These are phyloP conservation scores for Didymodactylos carnosus DNA, from an alignment of 2,888 invertebrate species.

Conservation along the genomic window DNA sequence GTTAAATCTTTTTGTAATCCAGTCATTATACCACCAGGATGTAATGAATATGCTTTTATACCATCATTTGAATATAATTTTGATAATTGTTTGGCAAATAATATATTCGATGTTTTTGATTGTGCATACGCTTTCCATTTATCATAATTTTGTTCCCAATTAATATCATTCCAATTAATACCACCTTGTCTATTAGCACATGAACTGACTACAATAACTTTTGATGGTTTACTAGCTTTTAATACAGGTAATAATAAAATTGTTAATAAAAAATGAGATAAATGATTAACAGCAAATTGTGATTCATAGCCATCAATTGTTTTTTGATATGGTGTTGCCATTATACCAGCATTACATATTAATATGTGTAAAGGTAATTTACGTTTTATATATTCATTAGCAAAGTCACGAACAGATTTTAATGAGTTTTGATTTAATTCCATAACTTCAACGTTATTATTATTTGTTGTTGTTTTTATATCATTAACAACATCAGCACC, in stretches of 20 bases:
- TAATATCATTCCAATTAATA: not conserved
- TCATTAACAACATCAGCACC: conserved; percentile 47
- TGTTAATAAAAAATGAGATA: conserved; percentile 13
- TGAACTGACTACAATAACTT: not conserved
- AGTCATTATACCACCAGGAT: not conserved
- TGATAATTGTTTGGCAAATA: not conserved
- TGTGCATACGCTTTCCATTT: not conserved
- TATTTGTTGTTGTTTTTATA: not conserved
- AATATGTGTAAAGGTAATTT: conserved; percentile 1
- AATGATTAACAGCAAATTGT: conserved; percentile 17
- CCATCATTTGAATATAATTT: not conserved
- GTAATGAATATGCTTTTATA: not conserved
- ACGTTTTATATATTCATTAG: not conserved
- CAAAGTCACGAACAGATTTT: not conserved
- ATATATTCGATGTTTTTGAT: not conserved
- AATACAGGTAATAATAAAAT: not conserved
- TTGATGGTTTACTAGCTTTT: not conserved
- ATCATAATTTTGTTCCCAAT: not conserved
- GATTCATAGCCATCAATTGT: conserved; percentile 17
- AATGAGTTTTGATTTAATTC: not conserved
- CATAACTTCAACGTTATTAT: not conserved
- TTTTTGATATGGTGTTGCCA: conserved; percentile 10
- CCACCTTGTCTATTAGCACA: not conserved
- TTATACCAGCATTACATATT: conserved; percentile 11
- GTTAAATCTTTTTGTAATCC: not conserved